Conservation (phyloP, 37 sponge, comb jelly and placozoan genomes). For the Aphrocallistes beatrix region DNA sequence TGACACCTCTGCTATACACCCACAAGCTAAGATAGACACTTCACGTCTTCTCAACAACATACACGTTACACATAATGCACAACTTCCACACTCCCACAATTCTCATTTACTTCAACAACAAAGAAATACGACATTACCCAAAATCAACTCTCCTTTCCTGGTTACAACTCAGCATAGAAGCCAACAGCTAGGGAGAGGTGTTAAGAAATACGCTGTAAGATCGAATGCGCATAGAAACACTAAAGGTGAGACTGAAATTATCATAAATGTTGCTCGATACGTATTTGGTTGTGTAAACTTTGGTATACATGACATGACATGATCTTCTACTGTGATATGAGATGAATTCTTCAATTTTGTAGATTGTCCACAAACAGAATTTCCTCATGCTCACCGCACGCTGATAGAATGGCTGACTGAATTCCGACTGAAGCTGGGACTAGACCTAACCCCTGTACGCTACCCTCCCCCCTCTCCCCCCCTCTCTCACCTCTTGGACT, state of each 20-base stretch:
- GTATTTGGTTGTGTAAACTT: no score
- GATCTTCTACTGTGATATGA: no score
- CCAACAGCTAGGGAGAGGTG: no score
- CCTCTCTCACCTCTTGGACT: not conserved
- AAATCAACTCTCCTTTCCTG: not conserved
- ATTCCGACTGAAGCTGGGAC: not conserved
- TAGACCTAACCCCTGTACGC: not conserved
- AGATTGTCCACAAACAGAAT: no score
- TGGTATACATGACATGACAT: no score
- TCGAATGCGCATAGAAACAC: no score
- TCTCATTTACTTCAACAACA: no score
- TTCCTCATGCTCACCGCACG: not conserved
- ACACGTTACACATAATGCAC: not conserved
- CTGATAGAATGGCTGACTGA: not conserved
- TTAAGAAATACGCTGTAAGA: no score
- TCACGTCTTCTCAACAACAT: not conserved
- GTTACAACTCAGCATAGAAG: not conserved
- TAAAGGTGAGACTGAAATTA: no score
- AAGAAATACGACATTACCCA: not conserved
- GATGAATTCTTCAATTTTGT: no score
- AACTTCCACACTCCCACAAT: not conserved
- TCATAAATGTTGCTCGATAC: no score
- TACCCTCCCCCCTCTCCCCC: not conserved
- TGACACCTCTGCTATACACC: not conserved
- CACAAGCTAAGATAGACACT: not conserved